Conservation (phyloP, 2,113 vertebrate species). For the Epinephelus lanceolatus region DNA sequence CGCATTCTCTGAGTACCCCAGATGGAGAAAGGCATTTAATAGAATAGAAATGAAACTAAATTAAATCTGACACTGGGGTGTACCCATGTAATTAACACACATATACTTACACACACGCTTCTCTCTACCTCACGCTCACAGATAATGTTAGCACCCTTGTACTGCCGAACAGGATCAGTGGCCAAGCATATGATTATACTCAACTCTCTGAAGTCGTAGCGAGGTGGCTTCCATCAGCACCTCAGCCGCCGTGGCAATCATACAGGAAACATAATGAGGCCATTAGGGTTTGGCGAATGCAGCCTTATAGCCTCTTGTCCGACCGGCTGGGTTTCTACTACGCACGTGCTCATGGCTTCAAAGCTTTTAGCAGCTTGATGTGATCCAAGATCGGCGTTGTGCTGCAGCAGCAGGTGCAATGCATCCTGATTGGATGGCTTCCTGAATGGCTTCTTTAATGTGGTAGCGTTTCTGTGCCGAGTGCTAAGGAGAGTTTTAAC, state of each 20-base stretch:
- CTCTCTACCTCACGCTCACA: conserved; percentile 1
- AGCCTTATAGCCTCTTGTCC: conserved; percentile 56
- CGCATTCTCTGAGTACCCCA: background rate
- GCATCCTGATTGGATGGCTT: conserved; percentile 66
- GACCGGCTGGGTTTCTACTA: conserved; percentile 27
- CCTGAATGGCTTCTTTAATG: conserved; percentile 67
- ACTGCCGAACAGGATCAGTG: conserved; percentile 67
- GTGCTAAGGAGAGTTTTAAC: conserved; percentile 37
- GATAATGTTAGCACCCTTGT: conserved; percentile 58
- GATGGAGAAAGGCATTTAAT: conserved; percentile 53
- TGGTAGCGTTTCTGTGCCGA: conserved; percentile 14
- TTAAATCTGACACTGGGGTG: conserved; percentile 59
- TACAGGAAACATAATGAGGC: conserved; percentile 72
- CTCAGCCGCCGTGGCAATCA: conserved; percentile 54
- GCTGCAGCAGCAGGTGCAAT: conserved; percentile 58
- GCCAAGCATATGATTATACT: conserved; percentile 74
- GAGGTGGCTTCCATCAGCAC: conserved; percentile 48
- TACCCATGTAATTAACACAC: conserved; percentile 65
- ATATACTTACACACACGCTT: background rate
- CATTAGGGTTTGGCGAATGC: conserved; percentile 62
- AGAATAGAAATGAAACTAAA: conserved; percentile 68
- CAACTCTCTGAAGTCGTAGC: conserved; percentile 51
- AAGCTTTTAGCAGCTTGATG: conserved; percentile 62
- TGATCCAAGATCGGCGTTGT: conserved; percentile 21
- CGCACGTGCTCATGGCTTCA: conserved; percentile 32